Base-by-base conservation (phyloP, 2,888 invertebrate species). In the Bhutanitis thaidina region DNA sequence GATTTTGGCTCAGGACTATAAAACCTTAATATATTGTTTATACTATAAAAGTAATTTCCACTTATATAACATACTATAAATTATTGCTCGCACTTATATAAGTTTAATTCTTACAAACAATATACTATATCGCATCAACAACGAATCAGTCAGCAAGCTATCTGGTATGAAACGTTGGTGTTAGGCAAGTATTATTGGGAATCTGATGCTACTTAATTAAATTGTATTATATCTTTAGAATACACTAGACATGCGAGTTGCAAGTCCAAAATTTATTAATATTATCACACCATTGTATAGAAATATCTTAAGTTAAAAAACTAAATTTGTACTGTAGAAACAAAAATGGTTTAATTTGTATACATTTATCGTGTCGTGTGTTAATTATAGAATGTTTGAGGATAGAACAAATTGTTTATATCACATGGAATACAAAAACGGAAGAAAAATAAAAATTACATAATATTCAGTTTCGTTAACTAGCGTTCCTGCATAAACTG, bases 291-390 rank as follows among this genome's bases (percentile, higher is more conserved):
- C n/a, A n/a, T n/a, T n/a, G n/a, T n/a, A n/a, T n/a, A n/a, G n/a
- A n/a, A n/a, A n/a, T n/a, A n/a, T n/a, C 5, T 4, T 20, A n/a
- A 34, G 38, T 9, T 36, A 20, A 44, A 45, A n/a, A 51, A 29
- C 51, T 51, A 51, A 34, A 45, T 51, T 51, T 51, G 51, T 49
- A 49, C 49, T 49, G 43, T 39, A 34, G 5, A 49, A 30, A 49
- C 30, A 14, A 40, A 47, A 41, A 43, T 49, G 41, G 48, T 41
- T 34, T 29, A 15, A 10, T 34, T 40, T 40, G 48, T 48, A 48
- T 35, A 40, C 27, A 34, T 27, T 35, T 14, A 7, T 13, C 7
- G 1, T 16, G 13, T 37, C 13, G 7, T 20, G 9, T 30, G 30
- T 30, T 30, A 9, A 1, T 30, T 9, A n/a, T n/a, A n/a, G n/a